Evolutionary conservation across 2,113 vertebrate genomes (phyloP).

Genomic region (Gallinago undulata): DNA sequence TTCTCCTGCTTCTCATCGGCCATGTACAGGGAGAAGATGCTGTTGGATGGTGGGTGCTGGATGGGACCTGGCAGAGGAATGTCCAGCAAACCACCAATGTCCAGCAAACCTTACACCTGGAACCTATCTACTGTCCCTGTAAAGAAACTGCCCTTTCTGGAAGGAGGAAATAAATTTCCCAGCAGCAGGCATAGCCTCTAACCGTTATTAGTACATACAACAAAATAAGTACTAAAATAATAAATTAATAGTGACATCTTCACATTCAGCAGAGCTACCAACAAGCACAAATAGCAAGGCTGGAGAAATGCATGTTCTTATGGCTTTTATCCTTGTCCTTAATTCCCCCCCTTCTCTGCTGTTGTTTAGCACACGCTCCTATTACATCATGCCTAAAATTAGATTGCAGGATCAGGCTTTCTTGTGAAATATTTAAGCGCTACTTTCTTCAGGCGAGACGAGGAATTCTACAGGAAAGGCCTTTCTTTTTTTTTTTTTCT

Average conservation of each 20-base stretch:
- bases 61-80: not conserved
- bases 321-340: conserved; percentile 32
- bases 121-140: not conserved
- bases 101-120: not conserved
- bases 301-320: not conserved
- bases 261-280: not conserved
- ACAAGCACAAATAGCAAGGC: not conserved
- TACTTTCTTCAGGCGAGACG: not conserved
- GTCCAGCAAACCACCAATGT: not conserved
- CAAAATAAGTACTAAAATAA: not conserved
- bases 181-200: not conserved
- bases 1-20: not conserved
- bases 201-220: not conserved
- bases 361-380: conserved; percentile 24
- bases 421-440: conserved; percentile 31
- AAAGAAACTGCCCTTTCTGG: not conserved
- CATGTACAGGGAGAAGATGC: not conserved
- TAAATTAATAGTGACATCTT: not conserved
- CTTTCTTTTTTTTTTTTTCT: not conserved
- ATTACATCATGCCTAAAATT: conserved; percentile 56
- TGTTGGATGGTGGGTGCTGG: not conserved
- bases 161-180: not conserved
- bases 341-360: not conserved
- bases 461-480: conserved; percentile 29
- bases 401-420: conserved; percentile 42